These are phyloP conservation scores for Champsocephalus esox DNA, from an alignment of 2,797 vertebrate species.

Conservation along the genomic window DNA sequence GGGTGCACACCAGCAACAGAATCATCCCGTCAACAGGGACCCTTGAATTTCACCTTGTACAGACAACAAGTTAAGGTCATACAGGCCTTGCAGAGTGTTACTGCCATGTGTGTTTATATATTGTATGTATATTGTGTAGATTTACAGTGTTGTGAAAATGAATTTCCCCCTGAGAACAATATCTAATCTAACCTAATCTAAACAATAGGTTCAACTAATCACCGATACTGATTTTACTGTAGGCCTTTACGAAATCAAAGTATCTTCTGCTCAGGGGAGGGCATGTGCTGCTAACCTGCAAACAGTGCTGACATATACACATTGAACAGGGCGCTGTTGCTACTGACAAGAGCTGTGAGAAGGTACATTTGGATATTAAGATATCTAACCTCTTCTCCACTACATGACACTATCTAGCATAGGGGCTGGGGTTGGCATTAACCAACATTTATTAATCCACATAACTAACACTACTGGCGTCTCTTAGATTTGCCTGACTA, in stretches of 20 bases:
- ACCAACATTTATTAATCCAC: background rate
- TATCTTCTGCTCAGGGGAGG: background rate
- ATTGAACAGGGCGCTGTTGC: background rate
- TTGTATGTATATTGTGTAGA: too few relatives aligned
- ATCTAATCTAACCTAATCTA: too few relatives aligned
- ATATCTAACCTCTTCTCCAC: constrained; percentile 6
- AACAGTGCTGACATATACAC: background rate
- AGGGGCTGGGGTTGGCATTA: background rate
- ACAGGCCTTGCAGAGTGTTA: too few relatives aligned
- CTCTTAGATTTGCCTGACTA: constrained; percentile 1
- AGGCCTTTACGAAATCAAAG: background rate
- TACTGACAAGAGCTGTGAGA: background rate
- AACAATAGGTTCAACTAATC: background rate
- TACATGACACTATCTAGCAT: background rate
- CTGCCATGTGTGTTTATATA: too few relatives aligned
- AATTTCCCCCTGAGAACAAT: too few relatives aligned
- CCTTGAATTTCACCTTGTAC: background rate
- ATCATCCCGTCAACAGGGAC: background rate
- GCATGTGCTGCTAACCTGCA: background rate
- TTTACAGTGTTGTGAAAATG: too few relatives aligned
- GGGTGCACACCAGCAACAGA: background rate
- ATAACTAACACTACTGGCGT: background rate
- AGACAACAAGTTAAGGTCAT: background rate
- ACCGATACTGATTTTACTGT: background rate
- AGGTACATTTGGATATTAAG: background rate